phyloP scores from a whole-genome alignment of 2,113 vertebrate species.

The Oryzias curvinotus region DNA sequence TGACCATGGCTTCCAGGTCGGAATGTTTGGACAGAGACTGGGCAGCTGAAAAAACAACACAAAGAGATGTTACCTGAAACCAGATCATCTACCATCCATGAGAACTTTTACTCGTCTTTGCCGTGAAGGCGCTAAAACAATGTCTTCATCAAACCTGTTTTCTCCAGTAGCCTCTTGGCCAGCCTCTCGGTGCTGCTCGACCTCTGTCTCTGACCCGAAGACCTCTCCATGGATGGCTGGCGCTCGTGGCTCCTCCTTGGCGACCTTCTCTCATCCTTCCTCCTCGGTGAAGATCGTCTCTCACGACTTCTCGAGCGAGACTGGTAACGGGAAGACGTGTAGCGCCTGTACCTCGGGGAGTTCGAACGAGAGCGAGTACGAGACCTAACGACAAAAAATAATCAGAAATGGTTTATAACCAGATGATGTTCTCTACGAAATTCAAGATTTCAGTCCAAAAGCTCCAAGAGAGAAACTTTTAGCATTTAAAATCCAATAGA shows the following conservation, averaged over 20 bases:
- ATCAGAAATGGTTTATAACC: fast-evolving
- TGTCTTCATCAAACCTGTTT: constrained; percentile 44
- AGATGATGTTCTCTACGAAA: too few species aligned
- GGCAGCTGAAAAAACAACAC: constrained; percentile 27
- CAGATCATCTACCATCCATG: too few species aligned
- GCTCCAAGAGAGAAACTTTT: too few species aligned
- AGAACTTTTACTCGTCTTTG: too few species aligned
- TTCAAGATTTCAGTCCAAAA: too few species aligned
- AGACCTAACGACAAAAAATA: neutral
- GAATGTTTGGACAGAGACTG: constrained; percentile 43
- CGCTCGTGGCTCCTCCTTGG: neutral
- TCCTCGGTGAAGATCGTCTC: neutral
- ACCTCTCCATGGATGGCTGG: neutral
- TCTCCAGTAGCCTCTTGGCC: constrained; percentile 48
- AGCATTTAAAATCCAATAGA: too few species aligned
- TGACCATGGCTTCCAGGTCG: constrained; percentile 56
- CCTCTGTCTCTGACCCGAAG: neutral
- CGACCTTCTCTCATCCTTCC: neutral
- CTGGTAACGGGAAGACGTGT: neutral
- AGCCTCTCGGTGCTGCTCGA: constrained; percentile 26
- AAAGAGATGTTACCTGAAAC: neutral
- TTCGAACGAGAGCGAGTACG: constrained; percentile 41
- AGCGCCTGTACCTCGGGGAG: neutral
- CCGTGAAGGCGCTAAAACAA: too few species aligned
- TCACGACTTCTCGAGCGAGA: constrained; percentile 29